These are phyloP conservation scores for Portunus trituberculatus DNA, from an alignment of 1,140 invertebrate species.

Conservation along the genomic window DNA sequence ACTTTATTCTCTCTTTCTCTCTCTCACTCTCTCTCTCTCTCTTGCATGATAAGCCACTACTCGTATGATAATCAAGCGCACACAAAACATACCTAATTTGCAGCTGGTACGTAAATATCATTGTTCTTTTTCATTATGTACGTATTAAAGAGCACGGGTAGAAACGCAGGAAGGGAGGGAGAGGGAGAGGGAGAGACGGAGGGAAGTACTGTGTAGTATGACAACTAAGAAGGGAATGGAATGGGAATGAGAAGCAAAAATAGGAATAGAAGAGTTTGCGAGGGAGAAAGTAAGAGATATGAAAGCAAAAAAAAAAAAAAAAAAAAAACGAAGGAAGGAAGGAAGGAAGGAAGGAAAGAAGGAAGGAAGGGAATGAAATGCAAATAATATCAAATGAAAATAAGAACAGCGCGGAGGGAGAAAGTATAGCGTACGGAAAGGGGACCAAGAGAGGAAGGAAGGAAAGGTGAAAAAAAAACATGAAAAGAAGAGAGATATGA, in stretches of 20 bases:
- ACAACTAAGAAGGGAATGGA: too few species aligned
- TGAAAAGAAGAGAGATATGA: background rate
- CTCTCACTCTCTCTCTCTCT: slow-evolving; percentile 29
- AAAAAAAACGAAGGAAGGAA: background rate
- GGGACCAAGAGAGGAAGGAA: background rate
- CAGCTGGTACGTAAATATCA: too few species aligned
- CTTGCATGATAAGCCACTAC: too few species aligned
- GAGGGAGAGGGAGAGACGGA: background rate
- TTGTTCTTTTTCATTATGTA: too few species aligned
- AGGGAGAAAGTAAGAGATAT: background rate
- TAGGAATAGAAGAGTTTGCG: background rate
- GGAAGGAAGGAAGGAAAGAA: background rate
- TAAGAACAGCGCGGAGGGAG: background rate
- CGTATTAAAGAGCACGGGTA: too few species aligned
- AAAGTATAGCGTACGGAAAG: background rate
- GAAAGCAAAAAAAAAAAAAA: background rate
- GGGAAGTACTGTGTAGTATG: background rate
- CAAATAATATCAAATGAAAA: background rate
- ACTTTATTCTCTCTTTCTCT: background rate
- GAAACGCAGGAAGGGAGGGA: too few species aligned
- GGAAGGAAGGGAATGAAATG: background rate
- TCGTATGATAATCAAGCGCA: too few species aligned
- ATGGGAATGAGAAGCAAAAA: background rate
- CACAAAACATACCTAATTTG: too few species aligned
- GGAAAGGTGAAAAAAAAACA: background rate